Conservation (phyloP, 2,888 invertebrate genomes). For the Embidobia sp. region DNA sequence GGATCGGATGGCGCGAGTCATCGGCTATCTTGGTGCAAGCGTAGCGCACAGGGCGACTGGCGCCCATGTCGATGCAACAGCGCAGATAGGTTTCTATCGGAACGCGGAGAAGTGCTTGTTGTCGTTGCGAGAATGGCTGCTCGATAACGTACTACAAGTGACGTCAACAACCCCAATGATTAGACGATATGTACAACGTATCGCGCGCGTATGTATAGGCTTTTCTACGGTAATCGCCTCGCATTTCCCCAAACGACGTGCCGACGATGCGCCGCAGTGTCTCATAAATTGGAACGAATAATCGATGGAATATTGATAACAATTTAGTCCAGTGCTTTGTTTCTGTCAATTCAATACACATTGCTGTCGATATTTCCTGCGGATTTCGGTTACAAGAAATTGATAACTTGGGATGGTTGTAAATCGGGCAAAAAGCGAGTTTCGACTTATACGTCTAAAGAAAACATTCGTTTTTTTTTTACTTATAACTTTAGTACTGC, state of each 20-base stretch:
- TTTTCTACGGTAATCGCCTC: conserved; percentile 7
- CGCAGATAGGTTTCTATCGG: conserved; percentile 48
- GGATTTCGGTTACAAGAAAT: too few species aligned
- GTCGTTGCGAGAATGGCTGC: conserved; percentile 50
- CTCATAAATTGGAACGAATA: too few species aligned
- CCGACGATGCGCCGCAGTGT: too few species aligned
- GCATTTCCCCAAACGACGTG: conserved; percentile 4
- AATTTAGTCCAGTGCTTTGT: too few species aligned
- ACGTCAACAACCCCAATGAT: conserved; percentile 60
- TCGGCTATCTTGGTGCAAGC: conserved; percentile 23
- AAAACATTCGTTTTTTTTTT: too few species aligned
- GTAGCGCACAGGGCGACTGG: conserved; percentile 40
- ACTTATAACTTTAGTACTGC: too few species aligned
- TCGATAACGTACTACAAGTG: conserved; percentile 56
- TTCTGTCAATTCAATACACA: too few species aligned
- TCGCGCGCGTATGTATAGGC: neutral
- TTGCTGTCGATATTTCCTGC: too few species aligned
- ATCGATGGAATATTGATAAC: too few species aligned
- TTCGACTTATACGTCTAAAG: too few species aligned
- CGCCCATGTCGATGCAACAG: conserved; percentile 42
- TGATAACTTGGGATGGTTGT: too few species aligned
- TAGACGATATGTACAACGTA: conserved; percentile 30
- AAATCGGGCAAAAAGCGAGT: too few species aligned
- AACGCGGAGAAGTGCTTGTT: conserved; percentile 48
- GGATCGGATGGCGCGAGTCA: conserved; percentile 28